Conservation (phyloP, 2,113 vertebrate genomes). For the Furnarius figulus region DNA sequence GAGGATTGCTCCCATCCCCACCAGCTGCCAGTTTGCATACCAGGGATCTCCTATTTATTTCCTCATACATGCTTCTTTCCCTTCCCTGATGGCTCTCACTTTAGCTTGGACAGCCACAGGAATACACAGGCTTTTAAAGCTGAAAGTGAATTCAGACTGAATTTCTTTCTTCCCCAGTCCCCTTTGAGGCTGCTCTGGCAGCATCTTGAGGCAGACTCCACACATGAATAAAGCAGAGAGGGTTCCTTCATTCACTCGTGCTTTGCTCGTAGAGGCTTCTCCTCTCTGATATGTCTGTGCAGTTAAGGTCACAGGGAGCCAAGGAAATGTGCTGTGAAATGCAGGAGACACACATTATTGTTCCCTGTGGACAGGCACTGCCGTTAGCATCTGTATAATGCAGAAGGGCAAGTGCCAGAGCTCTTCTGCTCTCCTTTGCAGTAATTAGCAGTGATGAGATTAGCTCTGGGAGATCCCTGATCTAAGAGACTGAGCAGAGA, state of each 20-base stretch:
- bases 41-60: neutral
- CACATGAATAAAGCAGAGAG: conserved; percentile 9
- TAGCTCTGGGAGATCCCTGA: conserved; percentile 43
- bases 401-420: conserved; percentile 44
- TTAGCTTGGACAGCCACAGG: neutral
- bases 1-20: neutral
- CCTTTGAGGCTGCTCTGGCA: neutral
- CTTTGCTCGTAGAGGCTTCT: neutral
- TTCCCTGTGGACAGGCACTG: conserved; percentile 10
- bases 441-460: conserved; percentile 59
- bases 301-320: conserved; percentile 23
- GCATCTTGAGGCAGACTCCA: neutral
- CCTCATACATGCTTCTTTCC: neutral
- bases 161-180: neutral
- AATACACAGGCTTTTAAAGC: neutral
- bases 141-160: neutral
- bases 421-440: conserved; percentile 24
- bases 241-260: neutral
- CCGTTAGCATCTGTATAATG: conserved; percentile 16
- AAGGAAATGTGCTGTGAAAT: conserved; percentile 10
- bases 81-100: neutral
- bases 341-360: neutral
- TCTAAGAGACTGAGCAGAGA: neutral
- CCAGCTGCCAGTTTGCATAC: neutral
- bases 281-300: neutral